Evolutionary conservation across 2,888 invertebrate species (phyloP).

Genomic region (Bhutanitis thaidina): DNA sequence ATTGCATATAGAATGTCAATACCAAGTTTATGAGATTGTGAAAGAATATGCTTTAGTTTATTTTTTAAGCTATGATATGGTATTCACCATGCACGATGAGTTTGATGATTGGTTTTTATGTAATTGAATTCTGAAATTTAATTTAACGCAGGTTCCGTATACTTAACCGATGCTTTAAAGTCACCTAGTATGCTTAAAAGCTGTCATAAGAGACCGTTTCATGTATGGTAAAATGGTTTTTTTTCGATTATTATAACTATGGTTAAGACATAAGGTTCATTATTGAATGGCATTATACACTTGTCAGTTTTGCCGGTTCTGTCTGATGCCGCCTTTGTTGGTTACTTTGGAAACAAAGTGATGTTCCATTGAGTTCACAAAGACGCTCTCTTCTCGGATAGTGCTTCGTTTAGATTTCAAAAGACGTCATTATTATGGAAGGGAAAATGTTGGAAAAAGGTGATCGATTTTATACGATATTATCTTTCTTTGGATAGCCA

Average conservation of each 20-base stretch:
- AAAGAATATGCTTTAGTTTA: no score
- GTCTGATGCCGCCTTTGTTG: constrained; percentile 32
- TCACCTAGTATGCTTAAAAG: constrained; percentile 10
- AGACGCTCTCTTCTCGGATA: constrained; percentile 33
- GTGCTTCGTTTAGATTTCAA: constrained; percentile 40
- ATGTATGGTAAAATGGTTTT: neutral
- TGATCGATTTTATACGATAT: constrained; percentile 5
- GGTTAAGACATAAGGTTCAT: neutral
- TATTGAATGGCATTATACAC: neutral
- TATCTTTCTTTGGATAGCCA: neutral
- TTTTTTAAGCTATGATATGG: no score
- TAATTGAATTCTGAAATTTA: no score
- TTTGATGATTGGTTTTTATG: no score
- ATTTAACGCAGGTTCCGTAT: no score
- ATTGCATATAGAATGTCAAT: no score
- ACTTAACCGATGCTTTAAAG: no score
- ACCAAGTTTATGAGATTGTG: no score
- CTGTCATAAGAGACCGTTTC: constrained; percentile 3
- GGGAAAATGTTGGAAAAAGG: constrained; percentile 9
- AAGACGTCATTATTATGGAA: constrained; percentile 30
- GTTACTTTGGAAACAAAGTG: constrained; percentile 45
- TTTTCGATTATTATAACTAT: neutral
- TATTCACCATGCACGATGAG: no score
- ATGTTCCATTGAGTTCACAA: constrained; percentile 37
- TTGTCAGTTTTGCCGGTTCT: neutral